Evolutionary conservation across 1,140 invertebrate genomes (phyloP).

Genomic region (Drosophila kikkawai): DNA sequence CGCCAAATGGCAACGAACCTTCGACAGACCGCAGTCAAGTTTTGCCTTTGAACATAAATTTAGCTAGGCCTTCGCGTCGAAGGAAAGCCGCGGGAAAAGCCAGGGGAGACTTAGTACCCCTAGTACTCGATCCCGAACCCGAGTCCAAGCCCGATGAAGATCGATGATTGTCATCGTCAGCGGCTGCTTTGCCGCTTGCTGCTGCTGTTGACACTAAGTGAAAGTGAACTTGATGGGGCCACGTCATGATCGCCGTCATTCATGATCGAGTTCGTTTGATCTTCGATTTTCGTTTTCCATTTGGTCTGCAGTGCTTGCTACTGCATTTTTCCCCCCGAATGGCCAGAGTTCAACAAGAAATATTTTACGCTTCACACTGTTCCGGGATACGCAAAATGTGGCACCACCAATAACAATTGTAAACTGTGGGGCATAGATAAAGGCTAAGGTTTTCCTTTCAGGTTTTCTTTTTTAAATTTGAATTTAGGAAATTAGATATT

Average conservation of each 20-base stretch:
- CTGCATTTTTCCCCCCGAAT: constrained; percentile 18
- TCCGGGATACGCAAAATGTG: constrained; percentile 43
- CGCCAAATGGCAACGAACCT: constrained; percentile 78
- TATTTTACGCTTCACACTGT: constrained; percentile 53
- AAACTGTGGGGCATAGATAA: constrained; percentile 30
- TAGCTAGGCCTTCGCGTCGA: constrained; percentile 47
- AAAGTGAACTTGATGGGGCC: constrained; percentile 82
- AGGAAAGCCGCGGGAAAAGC: constrained; percentile 13
- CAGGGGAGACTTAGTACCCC: constrained; percentile 8
- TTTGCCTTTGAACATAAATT: constrained; percentile 79
- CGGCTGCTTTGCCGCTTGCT: constrained; percentile 38
- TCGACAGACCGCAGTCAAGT: constrained; percentile 76
- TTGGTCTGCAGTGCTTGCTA: constrained; percentile 9
- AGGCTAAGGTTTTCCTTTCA: constrained; percentile 7
- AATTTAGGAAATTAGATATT: constrained; percentile 38
- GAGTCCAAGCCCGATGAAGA: constrained; percentile 63
- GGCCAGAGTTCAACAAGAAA: constrained; percentile 41
- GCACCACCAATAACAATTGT: not conserved
- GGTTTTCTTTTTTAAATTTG: constrained; percentile 43
- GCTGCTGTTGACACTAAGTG: constrained; percentile 78
- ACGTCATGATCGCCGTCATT: constrained; percentile 47
- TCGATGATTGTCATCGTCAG: constrained; percentile 83
- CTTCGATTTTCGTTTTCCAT: constrained; percentile 37
- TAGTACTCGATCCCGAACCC: constrained; percentile 17
- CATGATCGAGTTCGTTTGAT: constrained; percentile 51